Evolutionary conservation across 2,888 invertebrate genomes (phyloP).

Genomic region (Andrena praecox): DNA sequence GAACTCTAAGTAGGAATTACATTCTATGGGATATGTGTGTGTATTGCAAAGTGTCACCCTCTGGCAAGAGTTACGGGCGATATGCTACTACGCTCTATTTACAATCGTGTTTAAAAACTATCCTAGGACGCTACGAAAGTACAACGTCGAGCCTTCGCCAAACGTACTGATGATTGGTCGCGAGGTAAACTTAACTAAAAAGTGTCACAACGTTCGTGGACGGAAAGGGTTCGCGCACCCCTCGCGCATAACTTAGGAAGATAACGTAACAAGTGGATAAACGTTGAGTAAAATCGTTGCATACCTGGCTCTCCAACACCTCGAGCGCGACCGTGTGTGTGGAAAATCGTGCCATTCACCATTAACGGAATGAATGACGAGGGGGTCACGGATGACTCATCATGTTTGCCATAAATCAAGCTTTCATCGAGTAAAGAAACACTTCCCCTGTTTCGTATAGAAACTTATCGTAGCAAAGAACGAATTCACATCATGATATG

Average conservation of each 20-base stretch:
- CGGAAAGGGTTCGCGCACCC: constrained; percentile 64
- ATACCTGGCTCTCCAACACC: not conserved
- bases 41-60: constrained; percentile 66
- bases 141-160: constrained; percentile 45
- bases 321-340: not conserved
- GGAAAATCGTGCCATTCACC: too few species aligned
- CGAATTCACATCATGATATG: too few species aligned
- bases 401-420: too few species aligned
- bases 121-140: constrained; percentile 36
- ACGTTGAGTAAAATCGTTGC: not conserved
- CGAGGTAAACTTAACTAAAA: constrained; percentile 63
- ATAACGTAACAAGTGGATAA: not conserved
- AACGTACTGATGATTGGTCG: constrained; percentile 52
- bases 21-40: constrained; percentile 69
- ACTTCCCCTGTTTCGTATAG: too few species aligned
- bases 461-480: too few species aligned
- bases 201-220: constrained; percentile 72
- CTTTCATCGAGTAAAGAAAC: too few species aligned
- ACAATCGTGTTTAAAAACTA: constrained; percentile 52
- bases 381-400: too few species aligned
- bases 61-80: constrained; percentile 64
- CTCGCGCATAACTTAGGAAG: constrained; percentile 27
- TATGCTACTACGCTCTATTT: constrained; percentile 60
- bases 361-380: too few species aligned
- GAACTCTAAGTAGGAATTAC: constrained; percentile 75